Base-by-base conservation (phyloP, 2,113 vertebrate genomes). In the Zosterops hypoxanthus region DNA sequence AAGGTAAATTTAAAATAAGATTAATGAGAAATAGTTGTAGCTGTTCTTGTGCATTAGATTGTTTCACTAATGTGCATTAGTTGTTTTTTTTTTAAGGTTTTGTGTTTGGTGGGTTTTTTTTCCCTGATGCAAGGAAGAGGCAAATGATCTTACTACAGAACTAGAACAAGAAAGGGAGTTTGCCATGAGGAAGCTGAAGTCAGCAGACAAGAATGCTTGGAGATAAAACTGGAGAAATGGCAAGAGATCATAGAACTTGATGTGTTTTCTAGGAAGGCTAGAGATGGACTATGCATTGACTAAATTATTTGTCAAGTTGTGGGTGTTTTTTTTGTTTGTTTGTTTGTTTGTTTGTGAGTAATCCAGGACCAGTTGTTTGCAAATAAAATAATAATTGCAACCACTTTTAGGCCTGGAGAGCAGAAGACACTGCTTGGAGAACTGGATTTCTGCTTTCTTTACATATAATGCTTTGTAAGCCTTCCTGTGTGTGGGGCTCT, bases 321-420 rank as follows among this genome's bases (percentile, higher is more conserved):
- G n/a, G n/a, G n/a, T n/a, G n/a, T n/a, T 4, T 65, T 86, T 39
- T 2, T 2, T 2, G 1, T 6, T 3, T 49, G 6, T 31, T n/a
- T 20, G 28, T n/a, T 15, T 8, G 24, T 12, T 26, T 11, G 0
- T 5, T 47, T 42, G 9, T 69, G n/a, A 68, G 25, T 55, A 59
- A 56, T 78, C 47, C 34, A 28, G 9, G 9, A 25, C 23, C 9
- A 55, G 2, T 57, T 88, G 15, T 66, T 86, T 63, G 29, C 31
- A 83, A 85, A 72, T 41, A 52, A 68, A 60, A 65, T 36, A 63
- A 36, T 72, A 82, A 70, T 23, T 90, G 23, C 7, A 39, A 42
- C 55, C 3, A 19, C 26, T 86, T 93, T 20, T 42, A 46, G 52
- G 25, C 42, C n/a, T 70, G 55, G 52, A 64, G 39, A 73, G 41